Conservation (phyloP, 2,113 vertebrate genomes). For the Chionodraco myersi region DNA sequence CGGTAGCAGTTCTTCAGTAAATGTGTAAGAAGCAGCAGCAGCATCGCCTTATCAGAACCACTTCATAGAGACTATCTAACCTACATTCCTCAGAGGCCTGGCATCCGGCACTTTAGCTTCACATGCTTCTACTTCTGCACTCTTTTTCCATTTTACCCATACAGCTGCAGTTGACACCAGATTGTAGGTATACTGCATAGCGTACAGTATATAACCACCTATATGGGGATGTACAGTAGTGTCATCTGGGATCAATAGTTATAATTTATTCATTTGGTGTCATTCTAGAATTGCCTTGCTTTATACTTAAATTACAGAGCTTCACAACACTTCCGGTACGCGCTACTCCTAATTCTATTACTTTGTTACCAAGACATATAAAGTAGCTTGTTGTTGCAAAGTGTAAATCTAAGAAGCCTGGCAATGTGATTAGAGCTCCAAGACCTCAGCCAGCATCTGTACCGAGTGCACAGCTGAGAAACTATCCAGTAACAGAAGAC, state of each 20-base stretch:
- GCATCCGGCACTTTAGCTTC: not conserved
- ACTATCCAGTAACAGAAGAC: not conserved
- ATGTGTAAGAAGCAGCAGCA: slow-evolving; percentile 13
- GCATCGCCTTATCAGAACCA: slow-evolving; percentile 42
- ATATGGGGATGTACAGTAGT: not conserved
- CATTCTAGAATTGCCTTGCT: not conserved
- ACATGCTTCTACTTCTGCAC: not conserved
- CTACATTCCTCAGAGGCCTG: slow-evolving; percentile 41
- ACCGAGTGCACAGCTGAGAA: slow-evolving; percentile 27
- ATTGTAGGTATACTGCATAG: not conserved
- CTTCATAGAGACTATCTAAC: slow-evolving; percentile 28
- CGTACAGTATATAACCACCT: not conserved
- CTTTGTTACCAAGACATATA: not conserved
- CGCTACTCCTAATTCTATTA: not conserved
- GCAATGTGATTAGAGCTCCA: slow-evolving; percentile 18
- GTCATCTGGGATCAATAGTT: not conserved
- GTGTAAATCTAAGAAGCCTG: not conserved
- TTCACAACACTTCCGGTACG: not conserved
- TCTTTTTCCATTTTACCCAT: not conserved
- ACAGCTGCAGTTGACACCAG: not conserved
- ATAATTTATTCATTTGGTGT: not conserved
- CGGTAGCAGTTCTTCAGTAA: not conserved
- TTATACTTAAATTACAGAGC: not conserved
- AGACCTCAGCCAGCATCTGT: not conserved
- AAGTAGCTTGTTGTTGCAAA: not conserved